Conservation (phyloP, 1,140 invertebrate genomes). For the Rhynchophorus ferrugineus region DNA sequence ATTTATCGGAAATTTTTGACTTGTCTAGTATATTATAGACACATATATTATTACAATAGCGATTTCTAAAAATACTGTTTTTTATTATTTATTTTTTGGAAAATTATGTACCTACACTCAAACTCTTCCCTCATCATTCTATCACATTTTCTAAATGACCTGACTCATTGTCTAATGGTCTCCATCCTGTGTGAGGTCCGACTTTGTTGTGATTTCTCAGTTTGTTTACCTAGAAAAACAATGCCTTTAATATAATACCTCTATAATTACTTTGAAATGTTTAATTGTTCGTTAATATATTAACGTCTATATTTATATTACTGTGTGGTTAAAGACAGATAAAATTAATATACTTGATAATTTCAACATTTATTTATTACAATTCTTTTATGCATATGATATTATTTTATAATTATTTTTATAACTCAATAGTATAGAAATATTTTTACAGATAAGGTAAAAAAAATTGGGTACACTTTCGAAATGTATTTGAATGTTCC, state of each 20-base stretch:
- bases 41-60: not conserved
- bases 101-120: not conserved
- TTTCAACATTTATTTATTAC: too few species aligned
- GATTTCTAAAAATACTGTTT: not conserved
- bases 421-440: too few species aligned
- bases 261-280: not conserved
- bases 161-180: not conserved
- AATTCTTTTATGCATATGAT: too few species aligned
- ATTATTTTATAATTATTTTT: too few species aligned
- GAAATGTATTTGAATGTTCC: too few species aligned
- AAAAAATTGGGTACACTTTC: too few species aligned
- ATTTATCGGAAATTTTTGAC: not conserved
- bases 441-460: too few species aligned
- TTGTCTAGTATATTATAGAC: not conserved
- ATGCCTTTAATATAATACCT: not conserved
- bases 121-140: slow-evolving; percentile 1
- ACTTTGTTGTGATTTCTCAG: not conserved
- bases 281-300: too few species aligned
- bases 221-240: not conserved
- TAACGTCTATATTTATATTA: too few species aligned
- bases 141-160: slow-evolving; percentile 5
- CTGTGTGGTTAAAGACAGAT: too few species aligned
- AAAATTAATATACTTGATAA: too few species aligned
- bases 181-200: slow-evolving; percentile 1
- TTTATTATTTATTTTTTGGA: not conserved